Evolutionary conservation across 92 coral and sea anemone genomes (phyloP), one percentile per base, ranked within the genome.

Genomic region (Bergia sp.): DNA sequence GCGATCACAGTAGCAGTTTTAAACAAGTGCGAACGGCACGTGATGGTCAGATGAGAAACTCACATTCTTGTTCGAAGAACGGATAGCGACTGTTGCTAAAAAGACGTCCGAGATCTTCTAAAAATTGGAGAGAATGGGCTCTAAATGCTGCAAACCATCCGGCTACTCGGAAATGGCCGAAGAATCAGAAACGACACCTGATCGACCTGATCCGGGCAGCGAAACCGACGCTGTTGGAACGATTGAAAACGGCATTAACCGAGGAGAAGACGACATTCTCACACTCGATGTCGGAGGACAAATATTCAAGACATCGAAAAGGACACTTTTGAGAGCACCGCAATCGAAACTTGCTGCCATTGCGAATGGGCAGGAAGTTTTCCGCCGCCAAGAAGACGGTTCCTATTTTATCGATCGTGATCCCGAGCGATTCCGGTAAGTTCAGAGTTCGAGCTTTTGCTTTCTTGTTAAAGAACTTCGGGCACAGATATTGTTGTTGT

Each of bases 331-430:
- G 5, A 82, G 98, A 47, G 88, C 95, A 86, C 91, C 93, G 37
- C 89, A 87, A 13, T 81, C 81, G 83, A 64, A 90, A 82, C 95
- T 95, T 61, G 95, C 94, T 57, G 92, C 86, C 2, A 93, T 96
- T 20, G 92, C 96, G 5, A 91, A 93, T 50, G 99, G 95, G 75
- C 93, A 95, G n/a, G 99, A 98, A 71, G 99, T 98, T 66, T 95
- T 95, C 82, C 95, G 98, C 94, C 93, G 95, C 11, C 99, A 96
- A 87, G 96, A 94, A 69, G 75, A 82, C 37, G 85, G 85, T 2
- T 80, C 85, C 0, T 80, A 57, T 18, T 80, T 80, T 37, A 80
- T 80, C 38, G 85, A 80, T 80, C 85, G 85, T 36, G 85, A 80
- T 80, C 85, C 85, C 5, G 85, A 80, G 18, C 85, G 85, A 15